Evolutionary conservation across 2,113 vertebrate species (phyloP).

Genomic region (Camelus bactrianus): DNA sequence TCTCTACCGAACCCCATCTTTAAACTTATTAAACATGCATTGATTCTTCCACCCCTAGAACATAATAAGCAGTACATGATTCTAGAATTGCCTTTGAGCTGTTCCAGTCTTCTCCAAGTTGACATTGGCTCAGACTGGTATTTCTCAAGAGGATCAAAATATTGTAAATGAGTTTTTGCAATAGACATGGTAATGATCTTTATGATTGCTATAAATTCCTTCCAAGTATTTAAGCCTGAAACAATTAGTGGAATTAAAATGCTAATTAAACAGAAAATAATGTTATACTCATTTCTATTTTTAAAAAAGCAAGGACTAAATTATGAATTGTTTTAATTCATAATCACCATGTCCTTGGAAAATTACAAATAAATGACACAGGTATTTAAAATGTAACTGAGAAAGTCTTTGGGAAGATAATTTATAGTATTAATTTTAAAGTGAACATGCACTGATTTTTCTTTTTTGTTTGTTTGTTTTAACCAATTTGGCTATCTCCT

Average conservation of each 20-base stretch:
- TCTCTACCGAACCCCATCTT: neutral
- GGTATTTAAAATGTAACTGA: neutral
- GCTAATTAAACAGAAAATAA: slow-evolving; percentile 38
- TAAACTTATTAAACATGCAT: neutral
- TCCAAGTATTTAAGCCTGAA: neutral
- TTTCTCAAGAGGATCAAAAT: slow-evolving; percentile 27
- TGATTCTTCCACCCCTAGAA: neutral
- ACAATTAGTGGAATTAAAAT: neutral
- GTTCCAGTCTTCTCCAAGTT: neutral
- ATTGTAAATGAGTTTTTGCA: neutral
- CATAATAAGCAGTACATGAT: neutral
- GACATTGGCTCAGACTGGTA: neutral
- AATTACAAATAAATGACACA: neutral
- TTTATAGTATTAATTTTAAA: neutral
- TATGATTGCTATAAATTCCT: neutral
- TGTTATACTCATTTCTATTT: neutral
- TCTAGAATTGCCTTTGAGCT: neutral
- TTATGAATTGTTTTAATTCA: neutral
- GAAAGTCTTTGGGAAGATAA: neutral
- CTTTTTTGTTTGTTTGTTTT: neutral
- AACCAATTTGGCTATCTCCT: neutral
- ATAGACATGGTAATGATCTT: neutral
- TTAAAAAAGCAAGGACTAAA: neutral
- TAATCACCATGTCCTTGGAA: neutral
- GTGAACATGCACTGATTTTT: neutral